Percentiles rank a stretch among this genome's conserved stretches.
Conservation (phyloP, 2,113 vertebrate species). For the Scartelaos histophorus region DNA sequence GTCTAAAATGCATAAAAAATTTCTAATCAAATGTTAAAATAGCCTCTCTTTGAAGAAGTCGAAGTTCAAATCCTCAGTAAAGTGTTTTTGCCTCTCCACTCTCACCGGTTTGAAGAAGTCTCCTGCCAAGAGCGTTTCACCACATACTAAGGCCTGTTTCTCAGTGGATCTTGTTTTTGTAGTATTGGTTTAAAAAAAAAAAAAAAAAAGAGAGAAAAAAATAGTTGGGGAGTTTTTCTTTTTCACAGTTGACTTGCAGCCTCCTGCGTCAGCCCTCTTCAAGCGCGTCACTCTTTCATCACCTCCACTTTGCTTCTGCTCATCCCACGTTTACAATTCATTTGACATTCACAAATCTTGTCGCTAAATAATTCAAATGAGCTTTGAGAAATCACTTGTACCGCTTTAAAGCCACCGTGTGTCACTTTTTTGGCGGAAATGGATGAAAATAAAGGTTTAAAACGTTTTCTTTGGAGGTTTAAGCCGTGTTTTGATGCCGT, state of each 20-base stretch:
- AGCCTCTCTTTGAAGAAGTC: neutral
- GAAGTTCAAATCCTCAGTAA: neutral
- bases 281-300: neutral
- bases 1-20: too few species aligned
- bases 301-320: neutral
- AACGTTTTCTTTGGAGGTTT: too few species aligned
- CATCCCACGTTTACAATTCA: neutral
- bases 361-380: neutral
- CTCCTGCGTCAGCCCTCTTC: neutral
- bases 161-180: neutral
- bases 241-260: constrained; percentile 6
- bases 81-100: neutral
- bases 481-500: too few species aligned
- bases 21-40: too few species aligned
- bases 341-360: neutral
- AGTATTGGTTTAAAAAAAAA: neutral
- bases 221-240: neutral
- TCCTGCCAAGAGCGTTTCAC: constrained; percentile 3
- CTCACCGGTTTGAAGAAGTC: neutral
- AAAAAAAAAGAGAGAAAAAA: neutral
- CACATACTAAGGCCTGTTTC: neutral
- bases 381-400: too few species aligned
- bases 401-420: too few species aligned
- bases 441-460: too few species aligned
- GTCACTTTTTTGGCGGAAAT: too few species aligned